A percentile compares a stretch with the other conserved stretches of the same genome.
Conservation (phyloP, 2,888 invertebrate species). For the Achlya flavicornis region DNA sequence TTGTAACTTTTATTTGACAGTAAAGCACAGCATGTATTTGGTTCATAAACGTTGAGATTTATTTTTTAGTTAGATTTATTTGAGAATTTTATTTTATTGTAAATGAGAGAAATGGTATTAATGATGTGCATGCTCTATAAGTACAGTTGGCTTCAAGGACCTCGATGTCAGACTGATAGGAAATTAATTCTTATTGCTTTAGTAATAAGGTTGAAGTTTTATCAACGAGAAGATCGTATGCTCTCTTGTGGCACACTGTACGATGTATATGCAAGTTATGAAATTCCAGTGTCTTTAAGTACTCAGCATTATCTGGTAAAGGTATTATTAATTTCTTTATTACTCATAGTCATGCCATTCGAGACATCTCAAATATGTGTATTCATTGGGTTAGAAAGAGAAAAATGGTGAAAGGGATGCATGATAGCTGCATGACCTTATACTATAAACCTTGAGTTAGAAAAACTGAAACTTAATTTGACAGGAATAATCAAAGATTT, state of each 20-base stretch:
- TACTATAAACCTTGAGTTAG: no score
- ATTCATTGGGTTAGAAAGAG: neutral
- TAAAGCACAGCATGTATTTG: slow-evolving; percentile 38
- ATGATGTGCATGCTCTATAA: slow-evolving; percentile 43
- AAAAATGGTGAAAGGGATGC: slow-evolving; percentile 22
- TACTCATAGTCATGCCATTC: slow-evolving; percentile 52
- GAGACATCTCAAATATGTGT: slow-evolving; percentile 27
- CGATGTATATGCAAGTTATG: slow-evolving; percentile 45
- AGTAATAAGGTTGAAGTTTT: slow-evolving; percentile 9
- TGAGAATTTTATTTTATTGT: slow-evolving; percentile 20
- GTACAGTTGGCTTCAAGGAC: slow-evolving; percentile 17
- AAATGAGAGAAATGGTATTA: slow-evolving; percentile 22
- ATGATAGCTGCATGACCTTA: slow-evolving; percentile 26
- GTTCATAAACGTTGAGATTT: slow-evolving; percentile 35
- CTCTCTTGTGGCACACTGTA: slow-evolving; percentile 22
- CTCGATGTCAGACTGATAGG: slow-evolving; percentile 17
- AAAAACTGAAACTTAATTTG: no score
- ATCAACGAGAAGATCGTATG: slow-evolving; percentile 14
- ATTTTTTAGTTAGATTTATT: slow-evolving; percentile 29
- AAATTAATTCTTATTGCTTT: neutral
- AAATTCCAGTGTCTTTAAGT: slow-evolving; percentile 42
- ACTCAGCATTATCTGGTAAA: slow-evolving; percentile 62
- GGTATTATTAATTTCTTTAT: slow-evolving; percentile 60
- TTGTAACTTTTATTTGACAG: neutral
- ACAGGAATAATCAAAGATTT: no score